Evolutionary conservation across 2,113 vertebrate species (phyloP), one percentile per base, ranked within the genome.

Genomic region (Xiphias gladius): DNA sequence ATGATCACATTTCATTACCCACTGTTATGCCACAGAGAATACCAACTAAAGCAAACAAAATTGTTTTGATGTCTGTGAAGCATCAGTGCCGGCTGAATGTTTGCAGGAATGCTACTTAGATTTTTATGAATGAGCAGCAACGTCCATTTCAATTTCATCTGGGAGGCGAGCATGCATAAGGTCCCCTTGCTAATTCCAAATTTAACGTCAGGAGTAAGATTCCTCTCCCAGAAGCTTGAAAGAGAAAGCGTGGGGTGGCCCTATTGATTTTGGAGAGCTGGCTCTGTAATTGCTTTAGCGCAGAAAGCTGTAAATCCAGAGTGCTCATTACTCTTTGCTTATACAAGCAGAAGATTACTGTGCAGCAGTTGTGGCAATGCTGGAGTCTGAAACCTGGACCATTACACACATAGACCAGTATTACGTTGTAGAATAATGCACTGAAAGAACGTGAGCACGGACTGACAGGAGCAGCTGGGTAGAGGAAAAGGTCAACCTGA

Each of bases 1-100:
- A 93, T 85, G 82, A 90, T 92, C 88, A 92, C 89, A 91, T 93
- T 92, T 93, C 84, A 94, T 94, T 93, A 91, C 84, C 76, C 90
- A 83, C 88, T 83, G 83, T 91, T 92, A 91, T 88, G 85, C 91
- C 90, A 88, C 86, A 88, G 85, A 93, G 91, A 91, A 91, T 84
- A 92, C 82, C 89, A 93, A 92, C 85, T 86, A 92, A 92, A 91
- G 92, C 89, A 93, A 94, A 92, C 84, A 66, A 78, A 92, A 91
- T 82, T 85, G 84, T 83, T 90, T 72, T 88, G 87, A 93, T 89
- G 93, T 92, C 81, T 89, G 83, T 65, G 85, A 86, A 88, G 81
- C 86, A 71, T 87, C 76, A 62, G 85, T 84, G 89, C 87, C 13
- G 67, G 64, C 82, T 84, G 61, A 85, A 73, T 63, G 79, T 93